Conservation (phyloP, 2,113 vertebrate species). For the Zosterops lateralis region DNA sequence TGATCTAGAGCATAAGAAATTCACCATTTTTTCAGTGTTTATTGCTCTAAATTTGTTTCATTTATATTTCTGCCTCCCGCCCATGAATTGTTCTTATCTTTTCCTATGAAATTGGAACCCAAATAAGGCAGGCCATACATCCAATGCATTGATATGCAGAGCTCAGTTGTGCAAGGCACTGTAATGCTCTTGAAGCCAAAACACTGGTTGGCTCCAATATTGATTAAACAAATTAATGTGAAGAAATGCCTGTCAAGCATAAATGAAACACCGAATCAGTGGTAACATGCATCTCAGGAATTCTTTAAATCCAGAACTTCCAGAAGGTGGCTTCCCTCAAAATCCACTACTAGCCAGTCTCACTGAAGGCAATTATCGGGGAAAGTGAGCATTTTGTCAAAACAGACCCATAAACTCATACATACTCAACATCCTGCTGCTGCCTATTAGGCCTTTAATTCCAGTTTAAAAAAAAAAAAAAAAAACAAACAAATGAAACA, state of each 20-base stretch:
- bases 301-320: background rate
- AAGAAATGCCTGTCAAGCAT: background rate
- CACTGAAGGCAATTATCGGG: background rate
- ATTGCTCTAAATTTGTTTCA: background rate
- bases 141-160: accelerated
- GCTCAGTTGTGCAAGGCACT: background rate
- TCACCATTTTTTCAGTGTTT: background rate
- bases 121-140: accelerated
- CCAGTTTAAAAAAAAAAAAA: background rate
- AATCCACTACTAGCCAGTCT: background rate
- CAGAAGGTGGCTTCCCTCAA: background rate
- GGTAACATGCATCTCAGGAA: background rate
- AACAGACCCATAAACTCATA: accelerated
- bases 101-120: background rate
- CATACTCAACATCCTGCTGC: background rate
- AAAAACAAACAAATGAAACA: background rate
- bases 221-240: background rate
- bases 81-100: background rate
- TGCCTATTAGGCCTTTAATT: background rate
- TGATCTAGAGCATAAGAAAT: background rate
- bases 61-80: background rate
- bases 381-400: background rate
- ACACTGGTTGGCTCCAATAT: background rate
- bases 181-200: background rate
- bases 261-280: background rate